Evolutionary conservation across 2,797 vertebrate genomes (phyloP).

Genomic region (Steatocranus sp.): DNA sequence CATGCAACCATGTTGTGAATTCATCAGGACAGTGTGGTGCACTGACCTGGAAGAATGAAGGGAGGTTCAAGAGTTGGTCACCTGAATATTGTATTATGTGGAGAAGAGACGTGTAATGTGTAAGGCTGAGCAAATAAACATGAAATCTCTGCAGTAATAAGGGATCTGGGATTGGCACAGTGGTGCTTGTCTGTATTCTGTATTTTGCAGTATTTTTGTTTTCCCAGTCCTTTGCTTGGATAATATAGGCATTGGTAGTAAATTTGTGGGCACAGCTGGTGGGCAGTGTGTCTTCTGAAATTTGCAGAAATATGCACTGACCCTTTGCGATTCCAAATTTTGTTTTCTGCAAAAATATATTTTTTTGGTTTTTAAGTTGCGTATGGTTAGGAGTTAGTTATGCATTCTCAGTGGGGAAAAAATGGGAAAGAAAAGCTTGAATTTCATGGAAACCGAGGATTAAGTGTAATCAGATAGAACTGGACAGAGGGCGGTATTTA

Average conservation of each 20-base stretch:
- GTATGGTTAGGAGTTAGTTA: background rate
- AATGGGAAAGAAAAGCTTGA: background rate
- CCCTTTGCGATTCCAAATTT: background rate
- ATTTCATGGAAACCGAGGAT: background rate
- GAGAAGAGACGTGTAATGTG: background rate
- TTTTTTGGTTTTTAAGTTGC: background rate
- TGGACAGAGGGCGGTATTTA: background rate
- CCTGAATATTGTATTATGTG: background rate
- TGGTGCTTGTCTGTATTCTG: background rate
- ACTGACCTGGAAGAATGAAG: background rate
- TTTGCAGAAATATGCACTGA: background rate
- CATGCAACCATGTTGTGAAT: background rate
- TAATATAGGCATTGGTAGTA: background rate
- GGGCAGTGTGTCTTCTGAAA: background rate
- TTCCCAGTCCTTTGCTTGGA: background rate
- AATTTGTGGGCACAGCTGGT: background rate
- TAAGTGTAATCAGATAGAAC: background rate
- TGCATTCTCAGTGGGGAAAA: background rate
- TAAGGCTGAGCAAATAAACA: background rate
- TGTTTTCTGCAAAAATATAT: background rate
- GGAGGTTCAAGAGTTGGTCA: background rate
- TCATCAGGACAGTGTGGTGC: background rate
- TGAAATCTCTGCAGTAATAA: background rate
- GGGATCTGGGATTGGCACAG: background rate
- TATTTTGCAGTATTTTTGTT: background rate